Percentiles rank a stretch among this genome's conserved stretches.
These are phyloP conservation scores for Volucella bombylans DNA, from an alignment of 2,888 invertebrate species.

Conservation along the genomic window DNA sequence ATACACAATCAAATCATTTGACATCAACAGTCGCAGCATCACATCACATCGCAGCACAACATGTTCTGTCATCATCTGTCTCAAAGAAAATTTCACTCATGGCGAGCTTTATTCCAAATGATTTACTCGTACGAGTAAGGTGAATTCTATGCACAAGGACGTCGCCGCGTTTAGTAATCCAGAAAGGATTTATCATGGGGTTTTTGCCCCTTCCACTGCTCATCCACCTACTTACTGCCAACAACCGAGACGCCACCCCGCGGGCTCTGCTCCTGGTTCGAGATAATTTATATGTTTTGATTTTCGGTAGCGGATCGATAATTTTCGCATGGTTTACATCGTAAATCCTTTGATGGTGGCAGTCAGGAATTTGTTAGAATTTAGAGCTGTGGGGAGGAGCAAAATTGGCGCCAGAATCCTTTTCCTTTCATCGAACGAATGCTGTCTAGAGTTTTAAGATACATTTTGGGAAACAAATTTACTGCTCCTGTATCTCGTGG, in stretches of 20 bases:
- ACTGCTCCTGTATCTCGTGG: conserved; percentile 45
- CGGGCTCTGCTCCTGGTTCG: neutral
- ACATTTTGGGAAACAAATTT: conserved; percentile 38
- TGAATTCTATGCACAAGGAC: conserved; percentile 30
- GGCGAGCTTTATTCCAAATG: conserved; percentile 27
- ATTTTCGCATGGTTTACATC: conserved; percentile 50
- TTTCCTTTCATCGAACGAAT: neutral
- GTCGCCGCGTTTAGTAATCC: conserved; percentile 19
- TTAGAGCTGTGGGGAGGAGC: too few species aligned
- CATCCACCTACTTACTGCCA: neutral
- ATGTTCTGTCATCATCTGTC: neutral
- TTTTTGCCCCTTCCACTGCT: neutral
- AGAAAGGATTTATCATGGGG: conserved; percentile 30
- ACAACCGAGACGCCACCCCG: neutral
- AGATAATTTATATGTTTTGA: conserved; percentile 64
- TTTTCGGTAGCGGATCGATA: conserved; percentile 52
- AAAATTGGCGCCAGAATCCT: conserved; percentile 39
- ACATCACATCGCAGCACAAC: too few species aligned
- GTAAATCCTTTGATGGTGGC: conserved; percentile 47
- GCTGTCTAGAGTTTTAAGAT: conserved; percentile 8
- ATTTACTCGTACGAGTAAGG: conserved; percentile 39
- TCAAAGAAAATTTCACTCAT: neutral
- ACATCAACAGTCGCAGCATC: too few species aligned
- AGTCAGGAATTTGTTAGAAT: conserved; percentile 17
- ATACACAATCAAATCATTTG: too few species aligned